Percentiles rank a stretch among this genome's conserved stretches.
Evolutionary conservation across 2,113 vertebrate genomes (phyloP).

Genomic region (Opisthocomus hoazin): DNA sequence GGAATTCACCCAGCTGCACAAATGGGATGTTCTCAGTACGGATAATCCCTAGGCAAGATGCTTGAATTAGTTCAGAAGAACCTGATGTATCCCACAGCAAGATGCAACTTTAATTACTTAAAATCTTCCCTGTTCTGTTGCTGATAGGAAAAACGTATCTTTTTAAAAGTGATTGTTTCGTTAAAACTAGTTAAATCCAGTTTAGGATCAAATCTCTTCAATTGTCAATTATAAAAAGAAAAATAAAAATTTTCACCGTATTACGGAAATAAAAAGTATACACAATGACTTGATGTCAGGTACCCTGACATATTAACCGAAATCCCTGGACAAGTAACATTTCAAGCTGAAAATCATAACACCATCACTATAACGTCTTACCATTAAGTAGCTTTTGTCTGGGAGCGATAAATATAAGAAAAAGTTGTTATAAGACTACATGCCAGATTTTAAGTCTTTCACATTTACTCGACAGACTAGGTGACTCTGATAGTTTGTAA

Average conservation of each 20-base stretch:
- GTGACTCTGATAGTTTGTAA: neutral
- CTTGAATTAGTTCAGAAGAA: neutral
- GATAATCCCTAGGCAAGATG: neutral
- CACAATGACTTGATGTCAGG: accelerated
- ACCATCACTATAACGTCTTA: neutral
- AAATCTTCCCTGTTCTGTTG: neutral
- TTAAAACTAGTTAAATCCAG: neutral
- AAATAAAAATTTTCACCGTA: neutral
- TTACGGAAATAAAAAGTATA: neutral
- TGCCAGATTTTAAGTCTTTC: neutral
- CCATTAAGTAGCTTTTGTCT: neutral
- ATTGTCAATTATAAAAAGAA: no score
- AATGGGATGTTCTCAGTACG: neutral
- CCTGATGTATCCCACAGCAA: neutral
- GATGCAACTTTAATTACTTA: neutral
- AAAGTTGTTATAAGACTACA: neutral
- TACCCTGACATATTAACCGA: neutral
- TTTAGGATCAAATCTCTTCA: neutral
- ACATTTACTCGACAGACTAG: neutral
- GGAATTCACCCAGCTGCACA: neutral
- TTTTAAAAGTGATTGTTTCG: neutral
- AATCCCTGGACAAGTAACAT: neutral
- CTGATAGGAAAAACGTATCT: neutral
- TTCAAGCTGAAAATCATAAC: neutral
- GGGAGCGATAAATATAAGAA: neutral